These are phyloP conservation scores for Dromas ardeola DNA, from an alignment of 2,113 vertebrate genomes.

Conservation along the genomic window DNA sequence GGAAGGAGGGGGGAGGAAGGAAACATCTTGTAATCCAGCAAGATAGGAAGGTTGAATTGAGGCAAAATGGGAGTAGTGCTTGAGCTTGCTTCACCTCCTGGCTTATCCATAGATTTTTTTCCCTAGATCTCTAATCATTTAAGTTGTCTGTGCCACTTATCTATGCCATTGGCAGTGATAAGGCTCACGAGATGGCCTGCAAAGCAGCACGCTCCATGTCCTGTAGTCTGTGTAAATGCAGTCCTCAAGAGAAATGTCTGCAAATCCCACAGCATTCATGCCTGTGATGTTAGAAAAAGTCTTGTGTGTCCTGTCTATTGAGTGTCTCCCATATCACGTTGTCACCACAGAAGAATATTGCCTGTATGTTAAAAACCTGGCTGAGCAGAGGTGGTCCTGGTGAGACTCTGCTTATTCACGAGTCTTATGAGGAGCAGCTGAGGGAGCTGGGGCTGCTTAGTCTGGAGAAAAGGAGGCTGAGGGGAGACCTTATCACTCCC, in stretches of 20 bases:
- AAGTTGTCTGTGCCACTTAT: not conserved
- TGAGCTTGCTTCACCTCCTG: not conserved
- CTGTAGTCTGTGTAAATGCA: not conserved
- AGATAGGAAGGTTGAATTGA: not conserved
- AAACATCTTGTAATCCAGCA: not conserved
- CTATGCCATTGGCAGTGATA: not conserved
- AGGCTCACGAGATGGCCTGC: not conserved
- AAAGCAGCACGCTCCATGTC: not conserved
- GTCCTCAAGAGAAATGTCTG: not conserved
- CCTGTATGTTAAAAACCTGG: not conserved
- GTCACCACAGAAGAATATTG: not conserved
- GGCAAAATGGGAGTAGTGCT: not conserved
- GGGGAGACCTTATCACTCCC: not conserved
- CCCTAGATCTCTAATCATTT: not conserved
- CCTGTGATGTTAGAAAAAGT: not conserved
- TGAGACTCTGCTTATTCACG: not conserved
- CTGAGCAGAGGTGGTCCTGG: not conserved
- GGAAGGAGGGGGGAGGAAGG: rapidly evolving
- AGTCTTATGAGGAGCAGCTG: not conserved
- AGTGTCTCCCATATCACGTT: not conserved
- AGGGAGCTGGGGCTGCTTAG: not conserved
- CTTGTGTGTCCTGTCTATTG: not conserved
- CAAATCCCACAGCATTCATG: not conserved
- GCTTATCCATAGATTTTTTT: not conserved
- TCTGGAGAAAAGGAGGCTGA: not conserved